These are phyloP conservation scores for Mechanitis mazaeus DNA, from an alignment of 2,888 invertebrate genomes.

Conservation along the genomic window DNA sequence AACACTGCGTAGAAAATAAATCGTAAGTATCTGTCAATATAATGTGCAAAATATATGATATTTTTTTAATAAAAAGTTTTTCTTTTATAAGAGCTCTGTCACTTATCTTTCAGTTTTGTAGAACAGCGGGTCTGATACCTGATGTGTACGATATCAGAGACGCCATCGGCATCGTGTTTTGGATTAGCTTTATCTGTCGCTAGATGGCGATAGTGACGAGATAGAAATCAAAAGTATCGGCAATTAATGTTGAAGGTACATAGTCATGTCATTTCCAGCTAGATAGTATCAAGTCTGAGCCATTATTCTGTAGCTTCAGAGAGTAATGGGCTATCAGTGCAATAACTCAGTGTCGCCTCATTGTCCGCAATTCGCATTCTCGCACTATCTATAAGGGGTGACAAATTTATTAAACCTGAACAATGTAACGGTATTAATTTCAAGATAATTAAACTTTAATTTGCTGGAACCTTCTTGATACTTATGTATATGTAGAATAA, in stretches of 20 bases:
- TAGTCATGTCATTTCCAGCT: slow-evolving; percentile 49
- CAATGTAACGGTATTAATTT: slow-evolving; percentile 60
- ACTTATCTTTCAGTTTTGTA: not conserved
- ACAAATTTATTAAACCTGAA: slow-evolving; percentile 74
- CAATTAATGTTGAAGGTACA: slow-evolving; percentile 33
- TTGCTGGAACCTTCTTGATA: slow-evolving; percentile 35
- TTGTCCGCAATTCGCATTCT: slow-evolving; percentile 68
- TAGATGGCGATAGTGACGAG: slow-evolving; percentile 23
- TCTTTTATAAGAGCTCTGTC: not conserved
- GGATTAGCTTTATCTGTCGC: slow-evolving; percentile 15
- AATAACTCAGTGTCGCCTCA: slow-evolving; percentile 68
- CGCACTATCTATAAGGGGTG: slow-evolving; percentile 67
- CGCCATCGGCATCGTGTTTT: slow-evolving; percentile 5
- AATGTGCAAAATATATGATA: too few relatives aligned
- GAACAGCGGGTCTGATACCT: not conserved
- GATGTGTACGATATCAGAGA: not conserved
- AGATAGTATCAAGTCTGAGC: slow-evolving; percentile 41
- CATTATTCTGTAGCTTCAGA: slow-evolving; percentile 65
- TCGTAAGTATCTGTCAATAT: too few relatives aligned
- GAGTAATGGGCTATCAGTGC: slow-evolving; percentile 67
- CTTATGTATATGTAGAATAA: not conserved
- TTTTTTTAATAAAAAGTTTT: not conserved
- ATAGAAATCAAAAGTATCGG: slow-evolving; percentile 33
- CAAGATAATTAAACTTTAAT: slow-evolving; percentile 65
- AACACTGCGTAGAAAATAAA: not conserved